A percentile compares a stretch with the other conserved stretches of the same genome.
phyloP scores from a whole-genome alignment of 1,140 invertebrate species.

The Oreohelix idahoensis region DNA sequence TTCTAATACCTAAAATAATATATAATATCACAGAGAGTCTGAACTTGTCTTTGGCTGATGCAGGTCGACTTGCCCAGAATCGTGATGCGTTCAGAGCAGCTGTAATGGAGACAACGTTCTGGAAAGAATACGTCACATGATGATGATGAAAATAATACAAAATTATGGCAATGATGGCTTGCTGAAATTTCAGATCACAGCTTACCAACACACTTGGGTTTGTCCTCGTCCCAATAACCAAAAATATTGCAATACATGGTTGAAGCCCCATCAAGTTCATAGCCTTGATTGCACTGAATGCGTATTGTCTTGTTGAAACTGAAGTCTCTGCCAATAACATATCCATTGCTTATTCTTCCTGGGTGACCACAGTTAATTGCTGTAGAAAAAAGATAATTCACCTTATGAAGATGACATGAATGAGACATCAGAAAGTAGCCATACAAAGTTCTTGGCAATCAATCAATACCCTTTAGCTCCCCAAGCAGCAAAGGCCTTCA shows the following conservation, averaged over 20 bases:
- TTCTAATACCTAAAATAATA: no score
- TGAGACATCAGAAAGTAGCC: no score
- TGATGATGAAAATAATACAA: neutral
- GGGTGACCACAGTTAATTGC: constrained; percentile 92
- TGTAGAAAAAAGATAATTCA: constrained; percentile 67
- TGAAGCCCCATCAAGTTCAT: constrained; percentile 82
- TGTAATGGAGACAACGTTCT: no score
- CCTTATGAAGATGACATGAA: no score
- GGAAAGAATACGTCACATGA: no score
- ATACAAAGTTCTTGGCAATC: no score
- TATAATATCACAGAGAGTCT: no score
- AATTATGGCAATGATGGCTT: neutral
- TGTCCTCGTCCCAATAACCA: constrained; percentile 70
- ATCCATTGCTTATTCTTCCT: constrained; percentile 84
- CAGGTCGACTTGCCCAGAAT: no score
- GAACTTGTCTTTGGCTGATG: no score
- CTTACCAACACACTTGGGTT: constrained; percentile 63
- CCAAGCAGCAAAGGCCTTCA: no score
- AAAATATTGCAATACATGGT: constrained; percentile 78
- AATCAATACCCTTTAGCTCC: no score
- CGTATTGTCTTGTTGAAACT: constrained; percentile 74
- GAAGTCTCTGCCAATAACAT: constrained; percentile 81
- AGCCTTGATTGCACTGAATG: constrained; percentile 76
- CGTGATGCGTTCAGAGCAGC: no score
- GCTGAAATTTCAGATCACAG: neutral